These are phyloP conservation scores for Entomobrya proxima DNA, from an alignment of 2,888 invertebrate genomes.

Conservation along the genomic window DNA sequence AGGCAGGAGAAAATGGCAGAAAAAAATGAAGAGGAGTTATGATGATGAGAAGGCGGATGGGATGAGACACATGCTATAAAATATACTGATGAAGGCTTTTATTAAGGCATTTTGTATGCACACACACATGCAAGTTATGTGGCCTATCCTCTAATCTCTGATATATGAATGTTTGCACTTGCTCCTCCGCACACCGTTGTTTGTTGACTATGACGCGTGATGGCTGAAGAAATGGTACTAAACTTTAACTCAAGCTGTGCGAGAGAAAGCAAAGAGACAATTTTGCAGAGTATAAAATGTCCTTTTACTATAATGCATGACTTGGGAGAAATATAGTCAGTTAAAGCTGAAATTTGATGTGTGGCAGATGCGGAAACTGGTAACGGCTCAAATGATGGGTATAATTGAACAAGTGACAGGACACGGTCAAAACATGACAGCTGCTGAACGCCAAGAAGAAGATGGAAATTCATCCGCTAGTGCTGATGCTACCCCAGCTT, in stretches of 20 bases:
- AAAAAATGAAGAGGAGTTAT: not conserved
- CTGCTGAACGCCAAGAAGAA: not conserved
- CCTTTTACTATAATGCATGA: not conserved
- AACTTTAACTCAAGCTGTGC: not conserved
- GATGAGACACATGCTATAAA: not conserved
- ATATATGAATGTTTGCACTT: constrained; percentile 7
- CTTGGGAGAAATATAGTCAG: not conserved
- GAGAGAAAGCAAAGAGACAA: not conserved
- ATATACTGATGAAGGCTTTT: constrained; percentile 16
- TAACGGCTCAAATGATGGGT: constrained; percentile 76
- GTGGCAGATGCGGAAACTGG: constrained; percentile 76
- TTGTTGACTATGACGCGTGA: not conserved
- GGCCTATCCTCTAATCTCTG: constrained; percentile 39
- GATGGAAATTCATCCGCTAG: not conserved
- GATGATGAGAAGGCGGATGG: not conserved
- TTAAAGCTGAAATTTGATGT: constrained; percentile 59
- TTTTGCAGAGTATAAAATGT: not conserved
- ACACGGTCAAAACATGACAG: constrained; percentile 69
- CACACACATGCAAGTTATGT: too few relatives aligned
- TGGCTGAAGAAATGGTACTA: not conserved
- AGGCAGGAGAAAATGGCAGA: not conserved
- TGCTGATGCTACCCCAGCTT: not conserved
- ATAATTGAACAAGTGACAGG: constrained; percentile 76
- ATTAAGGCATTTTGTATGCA: constrained; percentile 42
- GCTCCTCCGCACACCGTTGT: not conserved